These are phyloP conservation scores for Malurus elegans DNA, from an alignment of 2,113 vertebrate genomes.

Conservation along the genomic window DNA sequence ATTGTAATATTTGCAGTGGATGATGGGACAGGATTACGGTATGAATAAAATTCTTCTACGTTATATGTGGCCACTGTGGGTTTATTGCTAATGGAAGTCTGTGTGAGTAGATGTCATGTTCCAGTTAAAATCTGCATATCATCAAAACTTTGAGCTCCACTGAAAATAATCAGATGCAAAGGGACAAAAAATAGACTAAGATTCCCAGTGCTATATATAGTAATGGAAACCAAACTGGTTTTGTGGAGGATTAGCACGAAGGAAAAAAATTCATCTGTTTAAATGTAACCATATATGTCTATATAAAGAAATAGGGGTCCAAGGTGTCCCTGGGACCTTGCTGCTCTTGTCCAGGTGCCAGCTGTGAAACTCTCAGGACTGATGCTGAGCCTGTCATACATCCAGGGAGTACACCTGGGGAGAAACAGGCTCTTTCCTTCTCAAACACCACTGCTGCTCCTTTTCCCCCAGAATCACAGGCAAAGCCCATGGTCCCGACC, in stretches of 20 bases:
- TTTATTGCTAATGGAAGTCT: slow-evolving; percentile 13
- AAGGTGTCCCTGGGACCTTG: neutral
- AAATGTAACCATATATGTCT: neutral
- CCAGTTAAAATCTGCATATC: slow-evolving; percentile 29
- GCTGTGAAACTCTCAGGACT: neutral
- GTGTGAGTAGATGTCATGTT: neutral
- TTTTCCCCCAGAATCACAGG: neutral
- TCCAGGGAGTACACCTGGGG: neutral
- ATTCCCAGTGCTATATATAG: slow-evolving; percentile 9
- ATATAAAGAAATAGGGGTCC: neutral
- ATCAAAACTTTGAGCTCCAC: neutral
- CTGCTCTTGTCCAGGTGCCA: neutral
- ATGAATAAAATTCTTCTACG: slow-evolving; percentile 63
- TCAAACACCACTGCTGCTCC: neutral
- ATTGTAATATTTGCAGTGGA: slow-evolving; percentile 43
- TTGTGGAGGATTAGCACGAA: neutral
- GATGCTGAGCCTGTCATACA: accelerated
- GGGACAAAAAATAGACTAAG: slow-evolving; percentile 25
- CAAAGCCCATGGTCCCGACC: neutral
- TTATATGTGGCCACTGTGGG: neutral
- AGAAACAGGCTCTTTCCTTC: neutral
- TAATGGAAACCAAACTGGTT: slow-evolving; percentile 35
- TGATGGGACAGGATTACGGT: neutral
- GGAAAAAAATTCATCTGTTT: neutral
- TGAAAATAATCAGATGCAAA: slow-evolving; percentile 52